Conservation (phyloP, 2,797 vertebrate species). For the Phalanger gymnotis region DNA sequence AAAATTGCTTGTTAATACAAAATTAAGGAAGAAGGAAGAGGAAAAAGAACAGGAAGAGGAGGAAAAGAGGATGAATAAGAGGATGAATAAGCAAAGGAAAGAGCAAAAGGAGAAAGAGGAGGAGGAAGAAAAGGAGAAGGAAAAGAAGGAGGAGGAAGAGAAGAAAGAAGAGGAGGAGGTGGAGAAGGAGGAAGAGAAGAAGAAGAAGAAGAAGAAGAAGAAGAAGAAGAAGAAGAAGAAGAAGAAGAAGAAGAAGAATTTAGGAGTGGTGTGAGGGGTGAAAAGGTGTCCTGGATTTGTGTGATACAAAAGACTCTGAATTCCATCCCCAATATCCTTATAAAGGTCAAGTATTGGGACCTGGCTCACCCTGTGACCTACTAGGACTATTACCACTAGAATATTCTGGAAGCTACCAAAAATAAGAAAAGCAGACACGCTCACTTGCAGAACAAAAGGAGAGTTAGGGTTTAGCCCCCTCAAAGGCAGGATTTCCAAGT, state of each 20-base stretch:
- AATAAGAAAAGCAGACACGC: background rate
- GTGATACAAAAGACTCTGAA: background rate
- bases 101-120: too few relatives aligned
- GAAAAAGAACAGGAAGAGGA: background rate
- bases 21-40: background rate
- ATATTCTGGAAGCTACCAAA: background rate
- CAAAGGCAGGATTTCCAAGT: background rate
- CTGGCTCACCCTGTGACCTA: background rate
- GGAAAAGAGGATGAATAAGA: background rate
- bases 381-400: background rate
- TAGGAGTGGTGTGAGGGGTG: too few relatives aligned
- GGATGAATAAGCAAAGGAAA: too few relatives aligned
- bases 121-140: fast-evolving
- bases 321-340: background rate
- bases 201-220: too few relatives aligned
- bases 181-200: fast-evolving
- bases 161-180: too few relatives aligned
- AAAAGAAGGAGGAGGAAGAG: too few relatives aligned
- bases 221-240: background rate
- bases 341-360: background rate
- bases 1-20: background rate
- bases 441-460: background rate
- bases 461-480: background rate
- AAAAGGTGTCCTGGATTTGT: background rate
- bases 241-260: background rate